Evolutionary conservation across 2,113 vertebrate genomes (phyloP).

Genomic region (Indicator maculatus): DNA sequence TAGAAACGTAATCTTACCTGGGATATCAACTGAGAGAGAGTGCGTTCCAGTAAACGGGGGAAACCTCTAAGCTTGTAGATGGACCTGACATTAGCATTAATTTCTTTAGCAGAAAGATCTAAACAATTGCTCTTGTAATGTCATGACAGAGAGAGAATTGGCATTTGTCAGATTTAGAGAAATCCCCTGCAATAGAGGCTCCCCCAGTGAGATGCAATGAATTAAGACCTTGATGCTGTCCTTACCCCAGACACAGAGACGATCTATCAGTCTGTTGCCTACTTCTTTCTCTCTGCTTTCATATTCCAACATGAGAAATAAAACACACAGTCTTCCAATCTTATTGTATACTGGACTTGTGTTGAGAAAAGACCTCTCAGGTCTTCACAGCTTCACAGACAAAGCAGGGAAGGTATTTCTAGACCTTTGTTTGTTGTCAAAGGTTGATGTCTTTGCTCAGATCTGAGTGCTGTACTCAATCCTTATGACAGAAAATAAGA

Average conservation of each 20-base stretch:
- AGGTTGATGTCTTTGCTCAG: neutral
- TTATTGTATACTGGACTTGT: neutral
- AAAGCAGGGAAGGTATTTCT: neutral
- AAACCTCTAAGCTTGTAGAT: neutral
- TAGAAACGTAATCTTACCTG: neutral
- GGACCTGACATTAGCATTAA: neutral
- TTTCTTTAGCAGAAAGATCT: neutral
- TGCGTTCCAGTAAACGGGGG: neutral
- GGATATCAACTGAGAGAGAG: neutral
- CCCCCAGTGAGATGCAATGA: too few species aligned
- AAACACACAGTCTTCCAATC: accelerated
- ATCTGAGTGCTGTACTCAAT: neutral
- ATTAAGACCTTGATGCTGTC: neutral
- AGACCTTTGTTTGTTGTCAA: neutral
- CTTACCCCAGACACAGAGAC: neutral
- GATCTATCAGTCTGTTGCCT: neutral
- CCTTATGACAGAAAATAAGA: neutral
- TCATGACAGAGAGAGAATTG: neutral
- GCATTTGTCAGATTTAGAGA: neutral
- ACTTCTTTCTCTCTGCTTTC: neutral
- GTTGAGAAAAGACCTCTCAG: neutral
- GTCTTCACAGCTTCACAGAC: neutral
- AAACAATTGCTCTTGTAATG: neutral
- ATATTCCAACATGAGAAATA: neutral
- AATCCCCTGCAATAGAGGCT: neutral